A percentile compares a stretch with the other conserved stretches of the same genome.
Evolutionary conservation across 64 coral and sea anemone genomes (phyloP).

Genomic region (Montipora cactus): DNA sequence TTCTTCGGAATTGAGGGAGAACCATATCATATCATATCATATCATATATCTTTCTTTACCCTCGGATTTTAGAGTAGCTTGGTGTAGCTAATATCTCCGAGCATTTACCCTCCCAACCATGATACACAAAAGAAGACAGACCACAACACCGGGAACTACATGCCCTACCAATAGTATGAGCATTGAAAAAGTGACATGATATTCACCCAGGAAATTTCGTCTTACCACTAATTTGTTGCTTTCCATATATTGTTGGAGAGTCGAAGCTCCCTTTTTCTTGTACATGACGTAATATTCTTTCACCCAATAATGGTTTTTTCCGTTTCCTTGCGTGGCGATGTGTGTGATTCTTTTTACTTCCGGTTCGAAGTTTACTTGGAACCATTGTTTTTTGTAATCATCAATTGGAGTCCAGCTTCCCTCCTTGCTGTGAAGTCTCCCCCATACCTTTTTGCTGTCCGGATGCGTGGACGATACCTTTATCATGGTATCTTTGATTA

Average conservation of each 20-base stretch:
- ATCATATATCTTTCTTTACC: no score
- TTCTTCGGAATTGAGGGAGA: neutral
- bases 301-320: constrained; percentile 57
- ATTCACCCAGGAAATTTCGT: neutral
- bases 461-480: constrained; percentile 29
- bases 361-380: constrained; percentile 64
- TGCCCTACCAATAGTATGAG: no score
- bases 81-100: no score
- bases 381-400: constrained; percentile 47
- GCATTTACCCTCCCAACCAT: no score
- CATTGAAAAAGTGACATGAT: neutral
- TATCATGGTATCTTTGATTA: constrained; percentile 21
- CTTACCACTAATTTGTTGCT: constrained; percentile 48
- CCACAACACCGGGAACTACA: no score
- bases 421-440: constrained; percentile 8
- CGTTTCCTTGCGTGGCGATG: constrained; percentile 67
- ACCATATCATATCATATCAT: neutral
- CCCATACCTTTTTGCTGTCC: neutral
- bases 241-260: constrained; percentile 28
- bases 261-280: neutral
- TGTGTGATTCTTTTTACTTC: constrained; percentile 55
- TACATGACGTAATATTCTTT: constrained; percentile 57
- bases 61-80: no score
- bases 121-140: no score
- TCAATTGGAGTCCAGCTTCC: constrained; percentile 55